phyloP scores from a whole-genome alignment of 2,797 vertebrate species.

The Trematomus bernacchii region DNA sequence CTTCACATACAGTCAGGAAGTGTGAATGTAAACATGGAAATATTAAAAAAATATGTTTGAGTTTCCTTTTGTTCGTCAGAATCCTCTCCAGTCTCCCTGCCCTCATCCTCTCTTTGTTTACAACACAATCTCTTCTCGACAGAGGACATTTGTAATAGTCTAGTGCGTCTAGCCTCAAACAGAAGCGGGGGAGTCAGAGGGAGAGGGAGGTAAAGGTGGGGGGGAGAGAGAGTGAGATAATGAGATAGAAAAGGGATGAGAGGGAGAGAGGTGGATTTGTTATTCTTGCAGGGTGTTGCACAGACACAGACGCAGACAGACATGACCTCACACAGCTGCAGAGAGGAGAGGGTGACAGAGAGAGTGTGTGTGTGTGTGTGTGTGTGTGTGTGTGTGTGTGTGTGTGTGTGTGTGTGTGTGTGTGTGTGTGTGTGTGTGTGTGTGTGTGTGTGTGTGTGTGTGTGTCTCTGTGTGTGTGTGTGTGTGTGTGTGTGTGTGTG shows the following conservation, averaged over 20 bases:
- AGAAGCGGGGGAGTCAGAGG: conserved; percentile 24
- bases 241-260: conserved; percentile 56
- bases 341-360: conserved; percentile 67
- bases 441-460: conserved; percentile 16
- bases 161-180: conserved; percentile 62
- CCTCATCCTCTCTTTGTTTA: conserved; percentile 51
- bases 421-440: conserved; percentile 49
- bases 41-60: not conserved
- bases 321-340: conserved; percentile 86
- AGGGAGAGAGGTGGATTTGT: conserved; percentile 65
- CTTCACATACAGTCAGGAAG: not conserved
- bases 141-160: conserved; percentile 74
- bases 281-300: conserved; percentile 76
- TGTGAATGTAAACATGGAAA: not conserved
- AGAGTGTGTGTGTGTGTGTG: conserved; percentile 45
- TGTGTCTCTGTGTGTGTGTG: conserved; percentile 35
- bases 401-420: conserved; percentile 35
- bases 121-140: conserved; percentile 54
- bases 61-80: not conserved
- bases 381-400: conserved; percentile 53
- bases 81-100: not conserved
- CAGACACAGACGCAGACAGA: conserved; percentile 76
- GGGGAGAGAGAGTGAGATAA: conserved; percentile 61
- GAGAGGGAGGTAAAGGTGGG: conserved; percentile 43
- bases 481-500: conserved; percentile 58